Percentiles rank a stretch among this genome's conserved stretches.
Conservation (phyloP, 2,888 invertebrate species). For the Perdita meconis region DNA sequence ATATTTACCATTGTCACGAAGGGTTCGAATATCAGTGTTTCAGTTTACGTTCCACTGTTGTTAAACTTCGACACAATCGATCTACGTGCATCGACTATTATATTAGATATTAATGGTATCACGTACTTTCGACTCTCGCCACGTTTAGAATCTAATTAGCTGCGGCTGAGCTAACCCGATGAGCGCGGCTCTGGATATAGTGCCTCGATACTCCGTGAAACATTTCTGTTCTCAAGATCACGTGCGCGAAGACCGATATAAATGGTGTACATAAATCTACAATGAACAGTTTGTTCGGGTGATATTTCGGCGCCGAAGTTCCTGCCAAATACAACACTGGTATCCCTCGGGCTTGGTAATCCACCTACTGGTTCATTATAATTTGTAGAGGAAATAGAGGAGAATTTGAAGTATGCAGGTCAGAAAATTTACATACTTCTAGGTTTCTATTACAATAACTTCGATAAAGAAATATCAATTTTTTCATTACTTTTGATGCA, state of each 20-base stretch:
- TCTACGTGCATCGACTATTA: conserved; percentile 58
- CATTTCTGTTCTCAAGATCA: conserved; percentile 6
- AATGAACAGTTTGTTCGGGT: conserved; percentile 1
- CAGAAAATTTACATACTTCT: no score
- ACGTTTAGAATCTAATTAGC: conserved; percentile 44
- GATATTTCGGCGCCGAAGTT: background rate
- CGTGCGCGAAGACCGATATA: background rate
- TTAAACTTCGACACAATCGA: conserved; percentile 54
- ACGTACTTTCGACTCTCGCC: conserved; percentile 33
- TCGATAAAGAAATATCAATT: no score
- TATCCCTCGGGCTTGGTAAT: no score
- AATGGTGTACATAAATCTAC: background rate
- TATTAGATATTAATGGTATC: conserved; percentile 57
- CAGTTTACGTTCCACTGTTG: conserved; percentile 46
- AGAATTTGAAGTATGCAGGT: no score
- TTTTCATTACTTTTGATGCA: no score
- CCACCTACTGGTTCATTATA: no score
- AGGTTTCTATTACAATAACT: no score
- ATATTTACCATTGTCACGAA: conserved; percentile 39
- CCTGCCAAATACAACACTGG: no score
- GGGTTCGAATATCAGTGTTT: conserved; percentile 31
- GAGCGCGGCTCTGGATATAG: conserved; percentile 11
- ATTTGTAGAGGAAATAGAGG: no score
- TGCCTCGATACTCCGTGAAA: background rate
- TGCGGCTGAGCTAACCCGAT: conserved; percentile 5